Evolutionary conservation across 1,140 invertebrate species (phyloP).

Genomic region (Drosophila suzukii): DNA sequence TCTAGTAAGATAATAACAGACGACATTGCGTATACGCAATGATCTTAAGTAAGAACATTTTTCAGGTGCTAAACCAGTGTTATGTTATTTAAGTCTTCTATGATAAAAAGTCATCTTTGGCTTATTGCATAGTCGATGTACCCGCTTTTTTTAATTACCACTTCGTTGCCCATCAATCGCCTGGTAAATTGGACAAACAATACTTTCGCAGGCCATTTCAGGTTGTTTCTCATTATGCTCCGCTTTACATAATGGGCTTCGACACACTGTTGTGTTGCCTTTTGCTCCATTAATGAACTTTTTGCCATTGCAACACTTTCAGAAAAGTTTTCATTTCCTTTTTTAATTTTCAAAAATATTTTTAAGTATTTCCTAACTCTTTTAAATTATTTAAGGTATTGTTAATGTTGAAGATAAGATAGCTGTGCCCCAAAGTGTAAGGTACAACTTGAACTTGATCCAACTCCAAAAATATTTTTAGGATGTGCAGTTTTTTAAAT

Average conservation of each 20-base stretch:
- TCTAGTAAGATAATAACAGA: background rate
- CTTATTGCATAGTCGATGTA: background rate
- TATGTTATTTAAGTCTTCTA: background rate
- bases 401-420: no score
- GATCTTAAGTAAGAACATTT: no score
- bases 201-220: conserved; percentile 25
- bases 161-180: conserved; percentile 14
- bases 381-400: no score
- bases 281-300: background rate
- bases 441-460: no score
- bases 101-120: background rate
- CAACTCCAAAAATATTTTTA: no score
- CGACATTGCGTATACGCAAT: conserved; percentile 1
- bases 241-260: conserved; percentile 66
- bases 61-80: no score
- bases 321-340: no score
- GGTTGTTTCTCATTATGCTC: conserved; percentile 46
- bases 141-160: background rate
- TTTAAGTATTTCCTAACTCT: no score
- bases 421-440: no score
- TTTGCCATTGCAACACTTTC: background rate
- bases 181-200: conserved; percentile 52
- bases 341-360: no score
- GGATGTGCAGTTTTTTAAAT: no score
- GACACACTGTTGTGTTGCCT: conserved; percentile 15